phyloP scores from a whole-genome alignment of 1,140 invertebrate genomes.

The Dolichoris vasculosae region DNA sequence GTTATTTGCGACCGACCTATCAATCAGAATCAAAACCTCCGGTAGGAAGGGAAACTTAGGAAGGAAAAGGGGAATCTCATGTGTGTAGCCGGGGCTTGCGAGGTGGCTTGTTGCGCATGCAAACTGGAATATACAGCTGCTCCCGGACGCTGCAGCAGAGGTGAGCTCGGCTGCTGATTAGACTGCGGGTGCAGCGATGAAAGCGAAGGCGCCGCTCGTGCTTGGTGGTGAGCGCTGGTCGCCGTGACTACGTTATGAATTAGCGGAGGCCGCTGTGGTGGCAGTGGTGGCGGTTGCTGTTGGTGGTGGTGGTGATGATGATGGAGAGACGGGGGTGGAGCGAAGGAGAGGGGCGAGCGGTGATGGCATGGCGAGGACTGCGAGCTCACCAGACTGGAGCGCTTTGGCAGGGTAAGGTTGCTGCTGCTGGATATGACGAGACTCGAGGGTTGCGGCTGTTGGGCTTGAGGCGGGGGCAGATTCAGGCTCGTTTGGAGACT shows the following conservation, averaged over 20 bases:
- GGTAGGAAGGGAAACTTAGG: slow-evolving; percentile 69
- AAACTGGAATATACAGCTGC: slow-evolving; percentile 56
- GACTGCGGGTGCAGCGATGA: slow-evolving; percentile 58
- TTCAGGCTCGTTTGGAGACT: slow-evolving; percentile 68
- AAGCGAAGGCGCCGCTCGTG: slow-evolving; percentile 55
- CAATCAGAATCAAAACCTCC: slow-evolving; percentile 64
- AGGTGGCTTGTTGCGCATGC: slow-evolving; percentile 59
- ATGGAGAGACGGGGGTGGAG: slow-evolving; percentile 57
- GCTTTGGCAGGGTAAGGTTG: slow-evolving; percentile 61
- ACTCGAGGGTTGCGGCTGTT: slow-evolving; percentile 61
- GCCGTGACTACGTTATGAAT: slow-evolving; percentile 59
- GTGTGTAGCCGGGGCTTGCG: slow-evolving; percentile 59
- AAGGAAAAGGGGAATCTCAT: slow-evolving; percentile 70
- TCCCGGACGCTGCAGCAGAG: slow-evolving; percentile 61
- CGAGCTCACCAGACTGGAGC: slow-evolving; percentile 62
- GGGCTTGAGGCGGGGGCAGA: slow-evolving; percentile 62
- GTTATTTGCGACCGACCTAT: slow-evolving; percentile 48
- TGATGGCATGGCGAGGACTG: slow-evolving; percentile 68
- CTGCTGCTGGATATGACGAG: slow-evolving; percentile 59
- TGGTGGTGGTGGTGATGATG: slow-evolving; percentile 53
- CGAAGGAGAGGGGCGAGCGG: slow-evolving; percentile 58
- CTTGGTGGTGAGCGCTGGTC: slow-evolving; percentile 57
- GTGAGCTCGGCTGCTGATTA: slow-evolving; percentile 61
- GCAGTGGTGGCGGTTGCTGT: slow-evolving; percentile 42
- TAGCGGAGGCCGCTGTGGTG: slow-evolving; percentile 36